phyloP scores from a whole-genome alignment of 2,888 invertebrate genomes.

The Elegia similella region DNA sequence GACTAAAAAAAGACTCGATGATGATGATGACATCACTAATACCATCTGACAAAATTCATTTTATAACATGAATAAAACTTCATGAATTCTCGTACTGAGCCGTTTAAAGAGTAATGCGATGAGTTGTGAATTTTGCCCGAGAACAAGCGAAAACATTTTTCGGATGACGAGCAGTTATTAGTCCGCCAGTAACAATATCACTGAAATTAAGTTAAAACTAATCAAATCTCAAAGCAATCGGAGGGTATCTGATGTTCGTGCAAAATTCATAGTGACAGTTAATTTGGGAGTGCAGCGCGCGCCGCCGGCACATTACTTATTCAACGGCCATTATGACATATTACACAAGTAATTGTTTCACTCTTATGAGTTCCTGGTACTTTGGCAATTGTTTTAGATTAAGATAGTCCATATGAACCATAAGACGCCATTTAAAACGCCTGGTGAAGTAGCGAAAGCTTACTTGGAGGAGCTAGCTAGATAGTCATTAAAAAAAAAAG shows the following conservation, averaged over 20 bases:
- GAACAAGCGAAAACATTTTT: neutral
- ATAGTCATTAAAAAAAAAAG: too few relatives aligned
- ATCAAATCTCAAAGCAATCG: slow-evolving; percentile 76
- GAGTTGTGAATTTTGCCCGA: too few relatives aligned
- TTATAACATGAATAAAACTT: too few relatives aligned
- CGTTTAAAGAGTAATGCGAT: too few relatives aligned
- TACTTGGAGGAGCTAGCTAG: too few relatives aligned
- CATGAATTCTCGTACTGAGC: too few relatives aligned
- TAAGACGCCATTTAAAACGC: too few relatives aligned
- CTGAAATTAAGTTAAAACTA: slow-evolving; percentile 59
- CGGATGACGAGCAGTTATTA: neutral
- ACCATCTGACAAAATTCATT: too few relatives aligned
- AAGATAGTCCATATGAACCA: too few relatives aligned
- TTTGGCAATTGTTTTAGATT: slow-evolving; percentile 30
- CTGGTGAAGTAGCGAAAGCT: too few relatives aligned
- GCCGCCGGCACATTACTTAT: slow-evolving; percentile 61
- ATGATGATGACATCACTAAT: too few relatives aligned
- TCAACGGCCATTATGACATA: slow-evolving; percentile 71
- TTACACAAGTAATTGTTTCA: slow-evolving; percentile 71
- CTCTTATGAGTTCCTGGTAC: slow-evolving; percentile 47
- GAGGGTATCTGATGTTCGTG: slow-evolving; percentile 56
- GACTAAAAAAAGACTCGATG: too few relatives aligned
- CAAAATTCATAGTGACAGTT: slow-evolving; percentile 76
- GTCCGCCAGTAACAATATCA: slow-evolving; percentile 17
- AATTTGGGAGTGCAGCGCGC: slow-evolving; percentile 73